phyloP scores from a whole-genome alignment of 2,797 vertebrate genomes.

The Oreochromis mossambicus region DNA sequence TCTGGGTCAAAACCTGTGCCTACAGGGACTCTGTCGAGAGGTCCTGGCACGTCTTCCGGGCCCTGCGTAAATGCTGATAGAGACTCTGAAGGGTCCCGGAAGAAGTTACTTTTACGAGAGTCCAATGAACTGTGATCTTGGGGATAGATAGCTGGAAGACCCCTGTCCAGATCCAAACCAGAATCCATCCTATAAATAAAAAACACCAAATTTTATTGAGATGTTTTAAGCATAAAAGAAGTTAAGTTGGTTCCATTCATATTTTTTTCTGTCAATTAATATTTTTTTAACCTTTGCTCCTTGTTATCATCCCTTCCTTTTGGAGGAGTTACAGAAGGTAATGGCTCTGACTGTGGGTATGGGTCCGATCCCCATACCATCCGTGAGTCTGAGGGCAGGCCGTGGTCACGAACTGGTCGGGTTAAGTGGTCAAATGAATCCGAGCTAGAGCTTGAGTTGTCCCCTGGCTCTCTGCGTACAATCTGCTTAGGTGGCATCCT shows the following conservation, averaged over 20 bases:
- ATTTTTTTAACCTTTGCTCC: constrained; percentile 66
- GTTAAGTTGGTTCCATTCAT: background rate
- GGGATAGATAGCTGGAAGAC: constrained; percentile 79
- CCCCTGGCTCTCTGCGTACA: constrained; percentile 91
- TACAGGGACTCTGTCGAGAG: constrained; percentile 73
- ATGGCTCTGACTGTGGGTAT: constrained; percentile 84
- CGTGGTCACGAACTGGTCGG: constrained; percentile 86
- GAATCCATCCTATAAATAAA: constrained; percentile 78
- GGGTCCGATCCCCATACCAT: constrained; percentile 94
- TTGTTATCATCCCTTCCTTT: constrained; percentile 85
- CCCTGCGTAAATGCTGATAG: constrained; percentile 81
- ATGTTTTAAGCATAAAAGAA: background rate
- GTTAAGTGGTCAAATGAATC: constrained; percentile 94
- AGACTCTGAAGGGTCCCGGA: constrained; percentile 82
- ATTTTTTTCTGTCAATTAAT: background rate
- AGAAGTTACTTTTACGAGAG: constrained; percentile 84
- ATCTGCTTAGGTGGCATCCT: constrained; percentile 93
- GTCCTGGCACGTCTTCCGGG: constrained; percentile 77
- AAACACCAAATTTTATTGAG: background rate
- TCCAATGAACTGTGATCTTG: constrained; percentile 83
- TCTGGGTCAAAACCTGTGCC: constrained; percentile 77
- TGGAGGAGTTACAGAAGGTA: constrained; percentile 80
- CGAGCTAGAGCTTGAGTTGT: constrained; percentile 84
- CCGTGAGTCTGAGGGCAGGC: constrained; percentile 85
- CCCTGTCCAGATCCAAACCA: constrained; percentile 83